Evolutionary conservation across 2,888 invertebrate genomes (phyloP).

Genomic region (Alentia gelatinosa): DNA sequence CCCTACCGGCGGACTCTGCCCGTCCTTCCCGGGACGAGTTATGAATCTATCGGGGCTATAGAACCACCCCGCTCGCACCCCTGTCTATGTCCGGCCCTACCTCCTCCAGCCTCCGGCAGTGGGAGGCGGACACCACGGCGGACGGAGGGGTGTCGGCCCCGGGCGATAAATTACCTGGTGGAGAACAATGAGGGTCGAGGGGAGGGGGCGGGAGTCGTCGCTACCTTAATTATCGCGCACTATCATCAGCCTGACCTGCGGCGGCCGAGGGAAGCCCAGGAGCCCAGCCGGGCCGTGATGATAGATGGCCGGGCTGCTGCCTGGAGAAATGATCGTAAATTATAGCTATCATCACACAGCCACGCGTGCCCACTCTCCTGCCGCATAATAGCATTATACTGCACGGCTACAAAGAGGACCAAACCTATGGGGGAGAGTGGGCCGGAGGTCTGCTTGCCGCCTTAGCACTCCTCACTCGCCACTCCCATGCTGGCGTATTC

Average conservation of each 20-base stretch:
- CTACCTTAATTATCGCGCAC: slow-evolving; percentile 33
- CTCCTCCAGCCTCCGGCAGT: background rate
- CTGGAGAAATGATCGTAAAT: slow-evolving; percentile 42
- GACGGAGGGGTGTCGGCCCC: slow-evolving; percentile 17
- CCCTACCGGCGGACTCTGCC: background rate
- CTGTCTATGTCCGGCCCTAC: background rate
- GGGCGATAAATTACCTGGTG: background rate
- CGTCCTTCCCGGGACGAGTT: background rate
- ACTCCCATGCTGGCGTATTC: background rate
- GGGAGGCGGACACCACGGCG: background rate
- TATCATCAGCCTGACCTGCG: slow-evolving; percentile 21
- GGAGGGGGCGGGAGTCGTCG: slow-evolving; percentile 17
- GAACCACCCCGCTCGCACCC: background rate
- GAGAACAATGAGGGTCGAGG: slow-evolving; percentile 21
- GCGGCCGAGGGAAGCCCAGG: background rate
- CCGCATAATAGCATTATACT: slow-evolving; percentile 43
- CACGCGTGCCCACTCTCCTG: background rate
- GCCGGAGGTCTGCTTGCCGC: too few species aligned
- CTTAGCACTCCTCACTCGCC: too few species aligned
- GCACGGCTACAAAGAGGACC: background rate
- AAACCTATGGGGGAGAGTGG: background rate
- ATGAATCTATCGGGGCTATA: background rate
- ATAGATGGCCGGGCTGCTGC: slow-evolving; percentile 19
- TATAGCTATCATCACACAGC: slow-evolving; percentile 46
- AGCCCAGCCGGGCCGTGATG: background rate